These are phyloP conservation scores for Hypercompe scribonia DNA, from an alignment of 2,888 invertebrate genomes.

Conservation along the genomic window DNA sequence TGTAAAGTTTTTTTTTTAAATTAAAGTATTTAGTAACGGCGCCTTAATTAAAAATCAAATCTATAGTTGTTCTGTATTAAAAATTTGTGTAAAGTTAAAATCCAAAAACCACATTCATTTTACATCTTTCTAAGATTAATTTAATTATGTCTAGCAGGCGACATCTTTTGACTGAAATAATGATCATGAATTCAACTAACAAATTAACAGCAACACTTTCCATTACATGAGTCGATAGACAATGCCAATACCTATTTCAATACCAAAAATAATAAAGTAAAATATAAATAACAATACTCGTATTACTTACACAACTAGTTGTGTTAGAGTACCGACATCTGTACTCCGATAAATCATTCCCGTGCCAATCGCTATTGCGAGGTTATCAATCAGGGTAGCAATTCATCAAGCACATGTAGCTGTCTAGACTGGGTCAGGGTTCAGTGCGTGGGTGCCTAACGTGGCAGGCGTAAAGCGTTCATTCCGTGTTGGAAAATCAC, in stretches of 20 bases:
- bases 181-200: too few species aligned
- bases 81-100: not conserved
- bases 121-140: not conserved
- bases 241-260: too few species aligned
- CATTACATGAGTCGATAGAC: too few species aligned
- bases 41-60: too few species aligned
- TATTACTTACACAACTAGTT: not conserved
- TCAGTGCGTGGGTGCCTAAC: not conserved
- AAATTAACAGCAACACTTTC: not conserved
- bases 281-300: too few species aligned
- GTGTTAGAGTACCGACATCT: slow-evolving; percentile 2
- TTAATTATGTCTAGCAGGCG: too few species aligned
- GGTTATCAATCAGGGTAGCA: slow-evolving; percentile 40
- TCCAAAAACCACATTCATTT: not conserved
- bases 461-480: not conserved
- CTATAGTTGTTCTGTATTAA: too few species aligned
- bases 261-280: too few species aligned
- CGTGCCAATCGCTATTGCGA: slow-evolving; percentile 30
- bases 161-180: too few species aligned
- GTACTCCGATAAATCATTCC: slow-evolving; percentile 38
- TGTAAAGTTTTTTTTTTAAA: too few species aligned
- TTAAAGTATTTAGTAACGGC: too few species aligned
- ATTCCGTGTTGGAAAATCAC: not conserved
- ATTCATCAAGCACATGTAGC: slow-evolving; percentile 33
- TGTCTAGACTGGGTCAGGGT: not conserved